phyloP scores from a whole-genome alignment of 2,113 vertebrate genomes.

The Cairina moschata region DNA sequence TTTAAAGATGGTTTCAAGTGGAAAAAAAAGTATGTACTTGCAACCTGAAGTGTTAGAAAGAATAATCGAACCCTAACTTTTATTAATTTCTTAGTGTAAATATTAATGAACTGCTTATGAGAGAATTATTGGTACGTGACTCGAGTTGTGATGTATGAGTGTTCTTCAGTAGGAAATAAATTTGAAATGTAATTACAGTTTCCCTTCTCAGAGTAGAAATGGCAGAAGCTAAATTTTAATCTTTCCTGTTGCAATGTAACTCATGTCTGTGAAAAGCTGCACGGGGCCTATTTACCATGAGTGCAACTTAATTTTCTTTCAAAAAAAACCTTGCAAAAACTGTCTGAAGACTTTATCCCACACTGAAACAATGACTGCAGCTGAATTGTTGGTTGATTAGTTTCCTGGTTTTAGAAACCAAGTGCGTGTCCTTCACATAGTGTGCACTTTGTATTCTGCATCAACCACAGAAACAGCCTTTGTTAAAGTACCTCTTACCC shows the following conservation, averaged over 20 bases:
- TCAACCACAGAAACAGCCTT: neutral
- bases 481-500: neutral
- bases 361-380: neutral
- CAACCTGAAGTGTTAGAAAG: neutral
- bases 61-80: neutral
- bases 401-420: slow-evolving; percentile 15
- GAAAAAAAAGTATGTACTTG: neutral
- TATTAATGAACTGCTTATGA: neutral
- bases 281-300: neutral
- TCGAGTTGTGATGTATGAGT: neutral
- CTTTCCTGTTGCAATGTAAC: neutral
- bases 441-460: neutral
- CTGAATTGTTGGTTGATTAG: neutral
- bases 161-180: neutral
- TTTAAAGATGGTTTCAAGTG: neutral
- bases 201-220: neutral
- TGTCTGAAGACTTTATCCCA: neutral
- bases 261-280: neutral
- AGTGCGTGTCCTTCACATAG: neutral
- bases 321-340: neutral
- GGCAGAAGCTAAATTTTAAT: neutral
- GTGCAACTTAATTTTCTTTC: neutral
- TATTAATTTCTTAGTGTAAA: neutral
- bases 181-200: neutral
- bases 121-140: neutral